These are phyloP conservation scores for Intellagama lesueurii DNA, from an alignment of 2,797 vertebrate species.

Conservation along the genomic window DNA sequence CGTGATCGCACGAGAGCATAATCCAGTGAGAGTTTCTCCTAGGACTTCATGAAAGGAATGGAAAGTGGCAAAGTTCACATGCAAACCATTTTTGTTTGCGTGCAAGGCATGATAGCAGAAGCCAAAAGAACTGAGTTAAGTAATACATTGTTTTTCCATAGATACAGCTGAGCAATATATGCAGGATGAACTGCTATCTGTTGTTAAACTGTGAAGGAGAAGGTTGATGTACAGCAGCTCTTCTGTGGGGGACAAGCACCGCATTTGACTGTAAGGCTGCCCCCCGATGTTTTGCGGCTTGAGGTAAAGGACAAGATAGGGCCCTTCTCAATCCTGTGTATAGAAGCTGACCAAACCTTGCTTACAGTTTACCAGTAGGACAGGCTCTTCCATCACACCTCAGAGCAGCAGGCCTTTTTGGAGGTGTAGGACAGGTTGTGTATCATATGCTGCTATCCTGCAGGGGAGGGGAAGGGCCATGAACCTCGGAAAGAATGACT, in stretches of 20 bases:
- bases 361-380: not conserved
- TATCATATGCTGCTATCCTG: not conserved
- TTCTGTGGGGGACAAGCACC: accelerated
- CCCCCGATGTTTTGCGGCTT: not conserved
- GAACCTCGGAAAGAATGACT: not conserved
- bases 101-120: conserved; percentile 23
- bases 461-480: not conserved
- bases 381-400: not conserved
- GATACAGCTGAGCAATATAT: not conserved
- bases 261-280: not conserved
- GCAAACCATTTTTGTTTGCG: conserved; percentile 53
- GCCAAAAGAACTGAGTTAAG: conserved; percentile 17
- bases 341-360: not conserved
- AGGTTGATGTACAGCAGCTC: accelerated
- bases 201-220: not conserved
- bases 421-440: not conserved
- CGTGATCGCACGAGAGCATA: conserved; percentile 47
- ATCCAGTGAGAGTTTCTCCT: conserved; percentile 54
- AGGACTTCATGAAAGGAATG: conserved; percentile 54
- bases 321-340: not conserved
- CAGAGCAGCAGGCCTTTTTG: not conserved
- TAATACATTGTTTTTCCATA: conserved; percentile 17
- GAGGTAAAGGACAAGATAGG: not conserved
- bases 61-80: conserved; percentile 48
- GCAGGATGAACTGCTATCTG: not conserved